Conservation (phyloP, 2,888 invertebrate species). For the Drosophila paucipuncta region DNA sequence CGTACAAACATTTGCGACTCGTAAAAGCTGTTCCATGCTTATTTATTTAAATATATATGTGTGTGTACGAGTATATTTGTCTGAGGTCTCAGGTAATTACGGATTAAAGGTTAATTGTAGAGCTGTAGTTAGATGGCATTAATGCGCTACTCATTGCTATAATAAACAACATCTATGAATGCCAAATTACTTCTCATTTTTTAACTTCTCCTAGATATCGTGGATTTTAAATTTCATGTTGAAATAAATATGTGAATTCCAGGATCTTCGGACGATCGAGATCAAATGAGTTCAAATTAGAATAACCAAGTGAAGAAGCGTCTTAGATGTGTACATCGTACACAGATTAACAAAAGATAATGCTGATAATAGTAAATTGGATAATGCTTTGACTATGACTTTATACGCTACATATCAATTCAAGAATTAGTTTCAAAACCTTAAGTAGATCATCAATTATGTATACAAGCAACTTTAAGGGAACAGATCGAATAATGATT, state of each 20-base stretch:
- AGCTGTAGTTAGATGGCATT: constrained; percentile 3
- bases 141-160: neutral
- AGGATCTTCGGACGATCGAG: too few relatives aligned
- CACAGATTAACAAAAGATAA: neutral
- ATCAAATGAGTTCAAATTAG: neutral
- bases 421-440: neutral
- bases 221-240: neutral
- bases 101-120: constrained; percentile 27
- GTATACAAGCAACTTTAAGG: neutral
- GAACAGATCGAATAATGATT: neutral
- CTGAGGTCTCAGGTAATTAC: constrained; percentile 39
- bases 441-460: neutral
- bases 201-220: neutral
- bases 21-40: neutral
- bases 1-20: neutral
- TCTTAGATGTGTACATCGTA: too few relatives aligned
- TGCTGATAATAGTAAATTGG: neutral
- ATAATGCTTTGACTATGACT: neutral
- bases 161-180: constrained; percentile 10
- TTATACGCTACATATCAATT: neutral
- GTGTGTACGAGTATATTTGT: constrained; percentile 1
- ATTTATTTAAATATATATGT: constrained; percentile 2
- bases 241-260: neutral
- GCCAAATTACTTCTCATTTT: constrained; percentile 7
- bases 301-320: neutral